Conservation (phyloP, 2,797 vertebrate species). For the Spinibarbus caldwelli region DNA sequence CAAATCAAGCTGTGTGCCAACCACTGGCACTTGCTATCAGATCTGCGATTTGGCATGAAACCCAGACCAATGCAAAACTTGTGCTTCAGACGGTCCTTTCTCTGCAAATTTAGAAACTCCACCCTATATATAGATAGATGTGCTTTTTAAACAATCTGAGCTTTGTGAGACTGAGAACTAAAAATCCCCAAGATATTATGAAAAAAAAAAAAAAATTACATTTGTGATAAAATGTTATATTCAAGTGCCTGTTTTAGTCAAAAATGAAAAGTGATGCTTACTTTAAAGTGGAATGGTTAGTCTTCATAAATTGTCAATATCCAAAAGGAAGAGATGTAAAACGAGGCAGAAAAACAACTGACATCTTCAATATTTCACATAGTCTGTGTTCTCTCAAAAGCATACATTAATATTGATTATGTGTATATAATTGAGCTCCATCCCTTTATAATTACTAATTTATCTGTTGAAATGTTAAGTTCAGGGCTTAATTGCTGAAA, state of each 20-base stretch:
- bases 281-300: conserved; percentile 24
- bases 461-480: conserved; percentile 32
- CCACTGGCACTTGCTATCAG: background rate
- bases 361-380: background rate
- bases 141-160: too few species aligned
- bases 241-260: background rate
- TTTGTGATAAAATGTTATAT: background rate
- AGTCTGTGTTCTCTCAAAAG: background rate
- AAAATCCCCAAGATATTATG: background rate
- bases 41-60: conserved; percentile 1
- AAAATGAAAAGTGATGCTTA: background rate
- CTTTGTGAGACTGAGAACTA: background rate
- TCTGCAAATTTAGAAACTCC: background rate
- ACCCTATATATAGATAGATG: background rate
- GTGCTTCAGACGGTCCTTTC: background rate
- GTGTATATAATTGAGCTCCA: background rate
- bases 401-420: conserved; percentile 27
- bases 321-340: background rate
- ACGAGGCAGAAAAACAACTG: background rate
- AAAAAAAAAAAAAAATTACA: background rate
- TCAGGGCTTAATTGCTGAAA: conserved; percentile 38
- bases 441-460: conserved; percentile 22
- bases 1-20: conserved; percentile 8
- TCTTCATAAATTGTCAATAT: conserved; percentile 9
- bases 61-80: background rate